Percentiles rank a stretch among this genome's conserved stretches.
Evolutionary conservation across 2,888 invertebrate genomes (phyloP).

Genomic region (Diadegma fenestrale): DNA sequence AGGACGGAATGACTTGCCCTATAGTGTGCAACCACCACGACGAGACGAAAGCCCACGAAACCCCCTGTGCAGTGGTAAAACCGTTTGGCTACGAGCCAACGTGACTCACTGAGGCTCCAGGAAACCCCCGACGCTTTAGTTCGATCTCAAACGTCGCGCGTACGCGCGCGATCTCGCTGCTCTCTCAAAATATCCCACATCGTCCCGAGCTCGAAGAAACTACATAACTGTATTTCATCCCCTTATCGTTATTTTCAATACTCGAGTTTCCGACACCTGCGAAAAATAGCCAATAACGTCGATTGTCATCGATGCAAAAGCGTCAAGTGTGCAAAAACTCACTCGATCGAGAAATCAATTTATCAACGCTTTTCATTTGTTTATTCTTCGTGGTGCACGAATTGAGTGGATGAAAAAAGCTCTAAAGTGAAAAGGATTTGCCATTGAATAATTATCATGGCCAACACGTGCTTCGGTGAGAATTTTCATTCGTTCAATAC

Average conservation of each 20-base stretch:
- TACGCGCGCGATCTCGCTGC: conserved; percentile 56
- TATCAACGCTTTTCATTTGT: neutral
- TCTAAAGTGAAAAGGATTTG: neutral
- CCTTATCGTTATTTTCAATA: neutral
- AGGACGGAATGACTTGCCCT: neutral
- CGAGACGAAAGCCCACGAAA: conserved; percentile 34
- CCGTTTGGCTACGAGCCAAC: conserved; percentile 81
- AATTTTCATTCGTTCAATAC: conserved; percentile 2
- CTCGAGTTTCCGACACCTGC: neutral
- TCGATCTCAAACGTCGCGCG: conserved; percentile 77
- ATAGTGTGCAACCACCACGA: conserved; percentile 47
- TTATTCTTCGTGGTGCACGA: neutral
- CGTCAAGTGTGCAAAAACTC: conserved; percentile 26
- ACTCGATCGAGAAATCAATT: neutral
- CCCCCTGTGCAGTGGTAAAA: conserved; percentile 54
- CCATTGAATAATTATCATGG: conserved; percentile 15
- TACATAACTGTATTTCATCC: conserved; percentile 6
- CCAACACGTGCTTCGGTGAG: conserved; percentile 38
- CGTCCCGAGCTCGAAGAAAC: conserved; percentile 20
- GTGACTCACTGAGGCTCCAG: conserved; percentile 81
- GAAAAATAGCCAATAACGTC: conserved; percentile 15
- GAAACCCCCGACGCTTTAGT: conserved; percentile 81
- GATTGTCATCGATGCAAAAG: conserved; percentile 8
- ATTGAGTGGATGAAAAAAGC: conserved; percentile 1
- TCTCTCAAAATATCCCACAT: conserved; percentile 49